A percentile compares a stretch with the other conserved stretches of the same genome.
Evolutionary conservation across 2,797 vertebrate species (phyloP).

Genomic region (Lateolabrax maculatus): DNA sequence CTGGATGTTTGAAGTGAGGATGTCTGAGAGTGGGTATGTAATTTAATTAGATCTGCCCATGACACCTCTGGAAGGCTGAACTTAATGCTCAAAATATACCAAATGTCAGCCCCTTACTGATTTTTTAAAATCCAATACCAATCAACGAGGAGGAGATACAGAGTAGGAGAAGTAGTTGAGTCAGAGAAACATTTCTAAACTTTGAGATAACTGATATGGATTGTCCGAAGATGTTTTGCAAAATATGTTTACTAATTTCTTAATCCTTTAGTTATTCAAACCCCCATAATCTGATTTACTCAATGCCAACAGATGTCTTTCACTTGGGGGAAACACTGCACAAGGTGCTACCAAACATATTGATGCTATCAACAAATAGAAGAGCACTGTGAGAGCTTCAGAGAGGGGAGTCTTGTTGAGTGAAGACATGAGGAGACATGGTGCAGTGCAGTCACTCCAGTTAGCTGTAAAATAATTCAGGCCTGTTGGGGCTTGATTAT

Average conservation of each 20-base stretch:
- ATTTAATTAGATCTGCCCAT: conserved; percentile 16
- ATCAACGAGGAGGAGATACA: background rate
- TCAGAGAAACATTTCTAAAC: background rate
- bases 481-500: background rate
- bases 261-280: background rate
- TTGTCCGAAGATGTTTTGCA: too few species aligned
- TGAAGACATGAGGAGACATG: background rate
- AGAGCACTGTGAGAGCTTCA: background rate
- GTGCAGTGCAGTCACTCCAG: background rate
- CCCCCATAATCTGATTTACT: background rate
- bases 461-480: background rate
- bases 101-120: background rate
- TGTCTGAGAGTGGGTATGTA: background rate
- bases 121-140: background rate
- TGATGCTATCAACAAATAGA: background rate
- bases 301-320: background rate
- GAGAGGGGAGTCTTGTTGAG: background rate
- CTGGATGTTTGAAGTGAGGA: conserved; percentile 11
- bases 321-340: background rate
- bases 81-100: background rate
- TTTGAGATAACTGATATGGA: background rate
- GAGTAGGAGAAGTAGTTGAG: conserved; percentile 3
- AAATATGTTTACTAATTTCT: too few species aligned
- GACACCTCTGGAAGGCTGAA: background rate
- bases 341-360: background rate